A percentile compares a stretch with the other conserved stretches of the same genome.
Evolutionary conservation across 2,888 invertebrate genomes (phyloP).

Genomic region (Drosophila colorata): DNA sequence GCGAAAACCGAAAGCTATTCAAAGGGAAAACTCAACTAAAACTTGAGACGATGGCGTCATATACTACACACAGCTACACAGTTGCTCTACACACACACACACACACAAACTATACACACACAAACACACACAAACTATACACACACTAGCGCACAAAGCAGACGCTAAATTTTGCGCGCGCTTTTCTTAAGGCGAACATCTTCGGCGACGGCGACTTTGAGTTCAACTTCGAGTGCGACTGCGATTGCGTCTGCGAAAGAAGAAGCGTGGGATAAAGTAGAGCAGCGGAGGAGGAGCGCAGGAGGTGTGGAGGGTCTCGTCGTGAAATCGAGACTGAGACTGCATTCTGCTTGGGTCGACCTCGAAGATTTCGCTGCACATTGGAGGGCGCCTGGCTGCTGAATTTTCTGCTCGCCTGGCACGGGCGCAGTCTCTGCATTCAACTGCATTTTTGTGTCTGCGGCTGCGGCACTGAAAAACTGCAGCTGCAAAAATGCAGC

Average conservation of each 20-base stretch:
- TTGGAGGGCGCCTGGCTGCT: slow-evolving; percentile 28
- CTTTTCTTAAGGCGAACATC: slow-evolving; percentile 78
- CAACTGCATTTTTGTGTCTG: slow-evolving; percentile 74
- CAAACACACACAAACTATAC: slow-evolving; percentile 3
- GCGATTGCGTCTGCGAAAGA: slow-evolving; percentile 31
- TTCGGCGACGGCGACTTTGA: slow-evolving; percentile 64
- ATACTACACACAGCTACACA: slow-evolving; percentile 12
- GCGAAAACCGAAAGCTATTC: slow-evolving; percentile 42
- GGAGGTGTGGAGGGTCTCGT: background rate
- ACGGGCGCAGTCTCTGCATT: slow-evolving; percentile 74
- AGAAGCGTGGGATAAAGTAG: slow-evolving; percentile 1
- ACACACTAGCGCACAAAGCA: slow-evolving; percentile 17
- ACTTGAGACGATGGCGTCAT: slow-evolving; percentile 63
- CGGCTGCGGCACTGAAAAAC: slow-evolving; percentile 45
- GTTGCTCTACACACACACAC: slow-evolving; percentile 12
- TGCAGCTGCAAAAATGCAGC: slow-evolving; percentile 54
- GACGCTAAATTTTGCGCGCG: slow-evolving; percentile 77
- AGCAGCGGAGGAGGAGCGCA: background rate
- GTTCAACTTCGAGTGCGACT: slow-evolving; percentile 52
- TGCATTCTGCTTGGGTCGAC: slow-evolving; percentile 60
- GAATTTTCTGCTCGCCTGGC: slow-evolving; percentile 72
- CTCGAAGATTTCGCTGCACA: slow-evolving; percentile 49
- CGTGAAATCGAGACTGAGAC: slow-evolving; percentile 42
- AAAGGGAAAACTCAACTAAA: slow-evolving; percentile 50
- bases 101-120: slow-evolving; percentile 1